phyloP scores from a whole-genome alignment of 2,797 vertebrate genomes.

The Falco novaeseelandiae region DNA sequence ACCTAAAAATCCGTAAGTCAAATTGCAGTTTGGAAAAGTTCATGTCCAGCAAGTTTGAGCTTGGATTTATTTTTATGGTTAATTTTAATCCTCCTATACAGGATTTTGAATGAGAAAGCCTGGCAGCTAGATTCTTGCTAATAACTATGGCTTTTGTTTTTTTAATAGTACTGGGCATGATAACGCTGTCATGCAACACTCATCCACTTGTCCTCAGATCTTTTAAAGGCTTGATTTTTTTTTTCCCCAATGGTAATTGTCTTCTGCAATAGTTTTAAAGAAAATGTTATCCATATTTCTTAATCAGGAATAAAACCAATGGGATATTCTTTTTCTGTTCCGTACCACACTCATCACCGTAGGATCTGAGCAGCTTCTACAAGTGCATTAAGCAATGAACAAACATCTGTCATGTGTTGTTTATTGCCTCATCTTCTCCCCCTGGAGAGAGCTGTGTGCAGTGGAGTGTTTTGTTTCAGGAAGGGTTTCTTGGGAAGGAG shows the following conservation, averaged over 20 bases:
- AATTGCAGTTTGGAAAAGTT: neutral
- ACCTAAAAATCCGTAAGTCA: neutral
- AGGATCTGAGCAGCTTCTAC: neutral
- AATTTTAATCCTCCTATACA: neutral
- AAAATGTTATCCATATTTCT: neutral
- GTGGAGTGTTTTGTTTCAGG: neutral
- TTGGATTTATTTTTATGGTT: conserved; percentile 17
- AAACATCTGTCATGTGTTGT: neutral
- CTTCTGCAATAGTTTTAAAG: neutral
- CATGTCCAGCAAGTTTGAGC: neutral
- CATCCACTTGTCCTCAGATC: neutral
- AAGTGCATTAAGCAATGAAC: neutral
- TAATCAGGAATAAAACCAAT: neutral
- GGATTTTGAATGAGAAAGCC: neutral
- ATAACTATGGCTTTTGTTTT: neutral
- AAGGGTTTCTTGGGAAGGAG: neutral
- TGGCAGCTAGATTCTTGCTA: neutral
- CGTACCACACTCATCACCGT: neutral
- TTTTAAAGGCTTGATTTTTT: neutral
- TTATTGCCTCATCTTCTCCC: neutral
- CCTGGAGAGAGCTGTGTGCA: neutral
- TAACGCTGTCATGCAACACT: neutral
- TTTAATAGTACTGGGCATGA: neutral
- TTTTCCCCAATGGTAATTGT: neutral
- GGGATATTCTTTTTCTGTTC: neutral